phyloP scores from a whole-genome alignment of 1,140 invertebrate species.

The Penaeus vannamei region DNA sequence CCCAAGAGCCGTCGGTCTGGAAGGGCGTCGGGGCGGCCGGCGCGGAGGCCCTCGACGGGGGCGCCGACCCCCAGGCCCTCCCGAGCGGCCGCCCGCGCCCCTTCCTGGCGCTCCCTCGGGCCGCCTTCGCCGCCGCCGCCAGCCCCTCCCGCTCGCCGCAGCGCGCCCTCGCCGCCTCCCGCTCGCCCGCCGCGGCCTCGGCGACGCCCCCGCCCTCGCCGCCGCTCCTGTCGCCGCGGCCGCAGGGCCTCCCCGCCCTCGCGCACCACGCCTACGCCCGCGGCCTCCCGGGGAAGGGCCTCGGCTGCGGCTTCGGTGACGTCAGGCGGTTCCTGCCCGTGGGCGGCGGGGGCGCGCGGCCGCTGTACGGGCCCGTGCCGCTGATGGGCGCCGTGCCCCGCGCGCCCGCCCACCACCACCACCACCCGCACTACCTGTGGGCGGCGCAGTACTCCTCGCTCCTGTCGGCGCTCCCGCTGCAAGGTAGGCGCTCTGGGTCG shows the following conservation, averaged over 20 bases:
- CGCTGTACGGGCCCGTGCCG: constrained; percentile 45
- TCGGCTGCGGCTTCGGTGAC: constrained; percentile 19
- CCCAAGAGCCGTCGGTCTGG: no score
- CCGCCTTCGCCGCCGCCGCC: background rate
- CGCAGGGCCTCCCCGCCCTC: background rate
- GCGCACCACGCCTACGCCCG: constrained; percentile 23
- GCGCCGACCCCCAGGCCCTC: no score
- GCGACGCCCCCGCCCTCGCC: background rate
- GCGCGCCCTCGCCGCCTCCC: background rate
- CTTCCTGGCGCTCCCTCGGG: background rate
- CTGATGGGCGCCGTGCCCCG: background rate
- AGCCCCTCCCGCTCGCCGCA: background rate
- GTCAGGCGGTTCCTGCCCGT: constrained; percentile 42
- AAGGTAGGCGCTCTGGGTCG: no score
- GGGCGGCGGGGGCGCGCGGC: constrained; percentile 9
- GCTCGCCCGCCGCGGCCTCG: constrained; percentile 1
- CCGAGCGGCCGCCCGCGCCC: background rate
- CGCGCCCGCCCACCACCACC: constrained; percentile 35
- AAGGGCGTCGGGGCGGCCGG: no score
- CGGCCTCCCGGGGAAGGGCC: background rate
- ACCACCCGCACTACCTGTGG: constrained; percentile 55
- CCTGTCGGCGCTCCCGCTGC: constrained; percentile 49
- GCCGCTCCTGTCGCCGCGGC: background rate
- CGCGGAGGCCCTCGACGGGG: no score
- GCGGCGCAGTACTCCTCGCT: constrained; percentile 59